Evolutionary conservation across 1,140 invertebrate genomes (phyloP).

Genomic region (Heliothis subflexa): DNA sequence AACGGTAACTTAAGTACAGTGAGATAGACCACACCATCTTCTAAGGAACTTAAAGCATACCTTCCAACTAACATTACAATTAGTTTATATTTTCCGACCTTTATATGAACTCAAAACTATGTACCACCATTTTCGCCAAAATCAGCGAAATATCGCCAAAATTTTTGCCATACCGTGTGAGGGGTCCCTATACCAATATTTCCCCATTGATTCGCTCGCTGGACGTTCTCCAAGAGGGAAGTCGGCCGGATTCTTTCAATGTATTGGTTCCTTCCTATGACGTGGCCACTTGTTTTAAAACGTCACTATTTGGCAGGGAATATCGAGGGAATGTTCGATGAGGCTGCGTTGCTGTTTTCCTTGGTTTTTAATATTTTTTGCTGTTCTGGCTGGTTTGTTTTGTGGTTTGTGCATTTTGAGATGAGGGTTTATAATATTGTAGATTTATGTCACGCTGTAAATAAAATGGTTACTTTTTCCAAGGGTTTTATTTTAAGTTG

Average conservation of each 20-base stretch:
- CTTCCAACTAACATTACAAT: too few species aligned
- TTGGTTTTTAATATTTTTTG: neutral
- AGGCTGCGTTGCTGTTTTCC: neutral
- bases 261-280: slow-evolving; percentile 57
- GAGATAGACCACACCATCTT: too few species aligned
- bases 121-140: too few species aligned
- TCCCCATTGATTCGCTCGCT: slow-evolving; percentile 49
- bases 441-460: too few species aligned
- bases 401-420: neutral
- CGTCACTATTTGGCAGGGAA: slow-evolving; percentile 14
- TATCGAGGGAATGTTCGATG: slow-evolving; percentile 19
- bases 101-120: too few species aligned
- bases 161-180: slow-evolving; percentile 21
- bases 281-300: slow-evolving; percentile 49
- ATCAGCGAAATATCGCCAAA: neutral
- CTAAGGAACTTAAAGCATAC: too few species aligned
- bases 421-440: neutral
- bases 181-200: slow-evolving; percentile 49
- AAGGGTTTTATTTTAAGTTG: too few species aligned
- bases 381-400: neutral
- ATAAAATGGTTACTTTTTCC: too few species aligned
- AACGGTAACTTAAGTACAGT: too few species aligned
- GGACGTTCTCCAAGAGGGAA: slow-evolving; percentile 57
- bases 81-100: too few species aligned
- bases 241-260: slow-evolving; percentile 41